phyloP scores from a whole-genome alignment of 2,113 vertebrate genomes.

The Columba janthina region DNA sequence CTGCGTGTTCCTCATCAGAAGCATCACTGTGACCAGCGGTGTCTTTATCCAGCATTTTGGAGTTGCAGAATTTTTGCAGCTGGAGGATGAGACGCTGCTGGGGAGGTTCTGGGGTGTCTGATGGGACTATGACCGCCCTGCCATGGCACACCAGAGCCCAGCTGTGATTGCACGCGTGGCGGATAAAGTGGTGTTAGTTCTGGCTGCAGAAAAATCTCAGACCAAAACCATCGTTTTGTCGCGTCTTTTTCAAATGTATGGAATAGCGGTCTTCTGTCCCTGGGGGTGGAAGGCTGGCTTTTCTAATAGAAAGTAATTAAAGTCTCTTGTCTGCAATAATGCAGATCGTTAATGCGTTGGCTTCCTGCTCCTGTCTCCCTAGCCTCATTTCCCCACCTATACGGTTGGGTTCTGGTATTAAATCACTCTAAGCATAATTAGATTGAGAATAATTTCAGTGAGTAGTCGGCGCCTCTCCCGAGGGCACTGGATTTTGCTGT shows the following conservation, averaged over 20 bases:
- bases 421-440: constrained; percentile 46
- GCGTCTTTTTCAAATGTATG: neutral
- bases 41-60: neutral
- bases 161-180: neutral
- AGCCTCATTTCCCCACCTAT: constrained; percentile 46
- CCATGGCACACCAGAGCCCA: neutral
- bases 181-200: neutral
- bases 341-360: constrained; percentile 37
- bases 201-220: neutral
- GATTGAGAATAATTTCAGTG: constrained; percentile 54
- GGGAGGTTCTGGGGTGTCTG: neutral
- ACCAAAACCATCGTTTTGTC: neutral
- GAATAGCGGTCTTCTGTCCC: neutral
- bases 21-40: neutral
- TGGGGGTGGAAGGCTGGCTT: neutral
- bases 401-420: constrained; percentile 48
- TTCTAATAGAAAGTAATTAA: constrained; percentile 64
- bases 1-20: neutral
- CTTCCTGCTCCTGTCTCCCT: constrained; percentile 51
- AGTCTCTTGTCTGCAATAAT: constrained; percentile 38
- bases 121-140: neutral
- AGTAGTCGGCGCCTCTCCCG: neutral
- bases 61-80: neutral
- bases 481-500: neutral
- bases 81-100: neutral